Percentiles rank a stretch among this genome's conserved stretches.
Conservation (phyloP, 1,140 invertebrate genomes). For the Rhopalosiphum padi region DNA sequence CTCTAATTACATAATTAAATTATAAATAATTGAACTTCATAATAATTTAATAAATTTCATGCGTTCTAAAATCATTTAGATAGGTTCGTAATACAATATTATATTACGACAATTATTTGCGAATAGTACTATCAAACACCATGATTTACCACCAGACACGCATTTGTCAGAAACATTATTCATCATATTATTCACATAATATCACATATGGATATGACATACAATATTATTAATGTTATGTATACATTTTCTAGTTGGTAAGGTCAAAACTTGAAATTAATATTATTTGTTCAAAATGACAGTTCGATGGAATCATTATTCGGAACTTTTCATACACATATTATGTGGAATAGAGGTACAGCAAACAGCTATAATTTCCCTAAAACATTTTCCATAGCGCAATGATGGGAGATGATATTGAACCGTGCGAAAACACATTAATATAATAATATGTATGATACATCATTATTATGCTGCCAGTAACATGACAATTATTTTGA, state of each 20-base stretch:
- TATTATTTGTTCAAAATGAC: not conserved
- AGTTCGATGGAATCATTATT: not conserved
- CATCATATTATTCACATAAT: not conserved
- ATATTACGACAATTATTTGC: not conserved
- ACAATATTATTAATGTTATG: not conserved
- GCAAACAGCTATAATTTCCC: not conserved
- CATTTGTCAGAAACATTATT: not conserved
- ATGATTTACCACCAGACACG: not conserved
- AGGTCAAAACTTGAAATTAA: slow-evolving; percentile 1
- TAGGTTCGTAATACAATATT: not conserved
- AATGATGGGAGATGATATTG: not conserved
- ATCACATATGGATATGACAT: not conserved
- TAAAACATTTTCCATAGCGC: not conserved
- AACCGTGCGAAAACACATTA: not conserved
- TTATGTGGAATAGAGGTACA: not conserved
- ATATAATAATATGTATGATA: not conserved
- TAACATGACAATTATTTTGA: not conserved
- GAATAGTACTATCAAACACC: not conserved
- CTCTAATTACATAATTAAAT: not conserved
- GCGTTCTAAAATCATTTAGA: not conserved
- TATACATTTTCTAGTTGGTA: not conserved
- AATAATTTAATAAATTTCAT: not conserved
- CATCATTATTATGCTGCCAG: not conserved
- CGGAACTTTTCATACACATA: not conserved
- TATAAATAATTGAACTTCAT: not conserved